Evolutionary conservation across 2,888 invertebrate species (phyloP), one percentile per base, ranked within the genome.

Genomic region (Troides aeacus): DNA sequence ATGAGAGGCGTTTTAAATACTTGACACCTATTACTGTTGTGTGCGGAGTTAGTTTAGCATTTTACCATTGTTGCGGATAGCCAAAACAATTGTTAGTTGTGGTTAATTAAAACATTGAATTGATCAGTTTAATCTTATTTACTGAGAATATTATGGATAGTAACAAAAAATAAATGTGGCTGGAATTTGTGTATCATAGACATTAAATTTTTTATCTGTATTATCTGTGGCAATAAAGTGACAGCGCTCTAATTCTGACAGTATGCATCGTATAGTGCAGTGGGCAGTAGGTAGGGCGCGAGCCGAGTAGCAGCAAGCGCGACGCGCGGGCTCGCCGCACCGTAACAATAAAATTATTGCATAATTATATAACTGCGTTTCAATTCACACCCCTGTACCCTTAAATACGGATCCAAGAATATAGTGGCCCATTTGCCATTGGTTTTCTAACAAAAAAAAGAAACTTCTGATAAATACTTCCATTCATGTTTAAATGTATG

Each of bases 21-120:
- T 77, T 79, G 77, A 81, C 84, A 85, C 79, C 82, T 85, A 84
- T 86, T 84, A 86, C 86, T 87, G 86, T 87, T 84, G 80, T 84
- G 80, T 77, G 80, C 79, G 80, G 80, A 84, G 82, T 86, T 88
- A 88, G 88, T 86, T 89, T 21, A 21, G 91, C 91, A 91, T 90
- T 90, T 91, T 90, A 91, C 90, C 89, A 89, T 89, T 88, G 85
- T 89, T 89, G 90, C 90, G 85, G 88, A 89, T 91, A 91, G 92
- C 92, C 92, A 92, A 92, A 92, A 89, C 83, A 88, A 89, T 86
- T 90, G 84, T 89, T 87, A 86, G 86, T 87, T 89, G 83, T 90
- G 46, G 12, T 46, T 46, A 2, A 46, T 4, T 46, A 46, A 12
- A 46, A 12, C 15, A 46, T 46, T 46, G 46, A 15, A 2, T 46